Evolutionary conservation across 2,888 invertebrate genomes (phyloP), one percentile per base, ranked within the genome.

Genomic region (Altica lythri): DNA sequence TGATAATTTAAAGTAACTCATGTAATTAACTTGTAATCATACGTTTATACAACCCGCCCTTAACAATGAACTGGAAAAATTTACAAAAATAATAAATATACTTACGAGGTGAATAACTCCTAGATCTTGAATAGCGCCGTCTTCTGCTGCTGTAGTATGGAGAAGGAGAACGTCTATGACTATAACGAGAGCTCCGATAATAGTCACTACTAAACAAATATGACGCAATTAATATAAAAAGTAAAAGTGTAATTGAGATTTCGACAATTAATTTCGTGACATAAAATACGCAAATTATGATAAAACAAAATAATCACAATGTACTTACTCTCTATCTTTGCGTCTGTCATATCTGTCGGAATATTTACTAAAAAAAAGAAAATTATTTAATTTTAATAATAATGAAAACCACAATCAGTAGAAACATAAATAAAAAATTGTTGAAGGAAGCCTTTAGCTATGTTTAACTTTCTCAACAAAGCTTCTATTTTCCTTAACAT

Each of bases 41-140:
- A n/a, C n/a, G n/a, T n/a, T n/a, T n/a, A n/a, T n/a, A n/a, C n/a
- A n/a, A n/a, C n/a, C n/a, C n/a, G n/a, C n/a, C n/a, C n/a, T n/a
- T n/a, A n/a, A n/a, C n/a, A n/a, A n/a, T n/a, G n/a, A n/a, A n/a
- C n/a, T n/a, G n/a, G n/a, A n/a, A n/a, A n/a, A n/a, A n/a, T n/a
- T n/a, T n/a, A n/a, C n/a, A n/a, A n/a, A n/a, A n/a, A n/a, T n/a
- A n/a, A n/a, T 16, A 10, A 47, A 42, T 14, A 14, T 67, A 72
- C 72, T 72, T 70, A 72, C 72, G 71, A 46, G 71, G 71, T 6
- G 71, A 72, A 51, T 72, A 72, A 57, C 71, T 72, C 48, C 72
- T 69, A 4, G 72, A 72, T 57, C 71, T 66, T 1, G 71, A 68
- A 52, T 72, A 71, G 13, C 72, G 67, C 19, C 70, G 63, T 40